phyloP scores from a whole-genome alignment of 2,113 vertebrate species.

The Balaenoptera acutorostrata region DNA sequence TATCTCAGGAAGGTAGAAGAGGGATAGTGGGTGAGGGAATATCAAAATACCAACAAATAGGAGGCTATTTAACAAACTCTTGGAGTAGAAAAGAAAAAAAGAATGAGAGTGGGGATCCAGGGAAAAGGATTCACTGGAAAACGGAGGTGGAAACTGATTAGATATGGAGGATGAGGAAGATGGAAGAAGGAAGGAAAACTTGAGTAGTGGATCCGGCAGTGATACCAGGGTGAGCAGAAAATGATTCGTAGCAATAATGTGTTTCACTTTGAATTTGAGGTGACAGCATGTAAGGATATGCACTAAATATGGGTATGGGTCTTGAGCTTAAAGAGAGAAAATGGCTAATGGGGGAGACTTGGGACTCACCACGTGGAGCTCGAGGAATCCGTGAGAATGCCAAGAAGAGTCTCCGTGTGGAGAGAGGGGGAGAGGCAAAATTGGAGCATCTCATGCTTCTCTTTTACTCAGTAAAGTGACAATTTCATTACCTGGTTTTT shows the following conservation, averaged over 20 bases:
- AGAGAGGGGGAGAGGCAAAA: not conserved
- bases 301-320: not conserved
- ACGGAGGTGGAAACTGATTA: not conserved
- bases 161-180: not conserved
- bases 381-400: not conserved
- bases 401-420: not conserved
- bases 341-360: not conserved
- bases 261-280: not conserved
- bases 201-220: not conserved
- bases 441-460: not conserved
- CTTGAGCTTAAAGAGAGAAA: not conserved
- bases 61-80: not conserved
- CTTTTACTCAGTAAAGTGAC: not conserved
- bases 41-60: not conserved
- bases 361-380: not conserved
- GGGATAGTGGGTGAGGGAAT: not conserved
- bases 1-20: not conserved
- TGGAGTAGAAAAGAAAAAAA: not conserved
- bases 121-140: not conserved
- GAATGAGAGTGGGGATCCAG: not conserved
- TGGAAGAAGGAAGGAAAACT: not conserved
- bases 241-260: not conserved
- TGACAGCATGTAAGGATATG: not conserved
- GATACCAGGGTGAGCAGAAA: not conserved
- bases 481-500: not conserved